Percentiles rank a stretch among this genome's conserved stretches.
phyloP scores from a whole-genome alignment of 2,113 vertebrate genomes.

The Arvicanthis niloticus region DNA sequence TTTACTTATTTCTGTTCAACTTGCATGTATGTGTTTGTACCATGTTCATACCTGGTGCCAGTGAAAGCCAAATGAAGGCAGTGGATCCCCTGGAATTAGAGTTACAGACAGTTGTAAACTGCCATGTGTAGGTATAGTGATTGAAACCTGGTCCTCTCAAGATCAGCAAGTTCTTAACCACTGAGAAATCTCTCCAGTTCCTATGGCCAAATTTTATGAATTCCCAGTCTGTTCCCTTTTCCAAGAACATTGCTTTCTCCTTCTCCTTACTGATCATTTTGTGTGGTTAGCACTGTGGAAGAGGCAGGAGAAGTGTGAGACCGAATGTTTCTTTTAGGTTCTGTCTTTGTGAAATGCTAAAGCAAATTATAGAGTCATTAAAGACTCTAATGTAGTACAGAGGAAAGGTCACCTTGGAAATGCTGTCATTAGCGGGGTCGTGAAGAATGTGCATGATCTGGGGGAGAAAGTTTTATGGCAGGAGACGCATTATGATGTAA shows the following conservation, averaged over 20 bases:
- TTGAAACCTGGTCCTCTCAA: neutral
- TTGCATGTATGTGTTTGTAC: neutral
- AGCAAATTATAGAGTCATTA: neutral
- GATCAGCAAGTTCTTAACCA: neutral
- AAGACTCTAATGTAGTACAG: neutral
- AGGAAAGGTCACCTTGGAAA: constrained; percentile 6
- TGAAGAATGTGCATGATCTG: constrained; percentile 3
- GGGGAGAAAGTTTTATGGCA: constrained; percentile 21
- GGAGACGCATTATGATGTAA: constrained; percentile 8
- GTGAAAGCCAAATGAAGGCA: neutral
- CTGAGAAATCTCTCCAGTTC: neutral
- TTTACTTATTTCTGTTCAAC: neutral
- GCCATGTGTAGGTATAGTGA: neutral
- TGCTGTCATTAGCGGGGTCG: neutral
- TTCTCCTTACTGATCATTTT: neutral
- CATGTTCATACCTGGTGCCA: neutral
- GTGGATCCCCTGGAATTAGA: neutral
- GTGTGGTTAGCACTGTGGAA: constrained; percentile 17
- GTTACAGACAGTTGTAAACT: neutral
- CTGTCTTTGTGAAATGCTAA: neutral
- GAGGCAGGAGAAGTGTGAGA: neutral
- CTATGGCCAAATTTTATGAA: neutral
- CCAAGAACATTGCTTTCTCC: neutral
- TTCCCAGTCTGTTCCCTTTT: constrained; percentile 3
- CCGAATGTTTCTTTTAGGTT: neutral